Percentiles rank a stretch among this genome's conserved stretches.
These are phyloP conservation scores for Hydra vulgaris DNA, from an alignment of 30 jellyfish, hydroid and myxozoan genomes.

Conservation along the genomic window DNA sequence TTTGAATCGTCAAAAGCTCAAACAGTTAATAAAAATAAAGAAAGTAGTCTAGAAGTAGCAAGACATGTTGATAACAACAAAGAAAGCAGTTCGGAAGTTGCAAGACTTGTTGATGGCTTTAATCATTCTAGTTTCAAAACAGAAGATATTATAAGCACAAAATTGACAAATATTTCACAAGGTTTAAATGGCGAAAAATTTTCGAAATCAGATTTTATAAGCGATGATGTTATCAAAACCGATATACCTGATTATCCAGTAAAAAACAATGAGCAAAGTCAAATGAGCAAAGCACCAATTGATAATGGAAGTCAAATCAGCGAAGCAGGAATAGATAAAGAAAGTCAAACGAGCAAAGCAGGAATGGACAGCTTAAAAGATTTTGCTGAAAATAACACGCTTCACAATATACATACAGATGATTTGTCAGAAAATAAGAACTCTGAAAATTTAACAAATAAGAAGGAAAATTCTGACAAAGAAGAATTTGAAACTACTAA, in stretches of 20 bases:
- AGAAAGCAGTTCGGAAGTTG: not conserved
- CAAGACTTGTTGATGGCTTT: not conserved
- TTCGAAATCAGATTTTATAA: not conserved
- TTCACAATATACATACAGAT: not conserved
- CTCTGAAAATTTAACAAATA: not conserved
- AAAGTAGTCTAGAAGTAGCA: not conserved
- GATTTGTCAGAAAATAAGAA: not conserved
- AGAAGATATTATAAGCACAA: not conserved
- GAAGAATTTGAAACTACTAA: too few species aligned
- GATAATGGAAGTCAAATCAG: not conserved
- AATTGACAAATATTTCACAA: too few species aligned
- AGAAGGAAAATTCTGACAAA: not conserved
- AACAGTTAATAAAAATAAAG: too few species aligned
- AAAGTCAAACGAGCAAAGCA: not conserved
- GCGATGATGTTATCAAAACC: not conserved
- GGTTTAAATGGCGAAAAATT: not conserved
- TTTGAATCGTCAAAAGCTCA: too few species aligned
- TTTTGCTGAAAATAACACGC: not conserved
- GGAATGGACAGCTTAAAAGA: not conserved
- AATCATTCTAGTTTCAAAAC: not conserved
- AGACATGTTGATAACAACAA: not conserved
- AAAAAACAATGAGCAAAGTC: not conserved
- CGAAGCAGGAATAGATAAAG: too few species aligned
- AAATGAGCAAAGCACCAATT: not conserved
- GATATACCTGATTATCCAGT: not conserved